Base-by-base conservation (phyloP, 2,888 invertebrate genomes). In the Antheraea yamamai region DNA sequence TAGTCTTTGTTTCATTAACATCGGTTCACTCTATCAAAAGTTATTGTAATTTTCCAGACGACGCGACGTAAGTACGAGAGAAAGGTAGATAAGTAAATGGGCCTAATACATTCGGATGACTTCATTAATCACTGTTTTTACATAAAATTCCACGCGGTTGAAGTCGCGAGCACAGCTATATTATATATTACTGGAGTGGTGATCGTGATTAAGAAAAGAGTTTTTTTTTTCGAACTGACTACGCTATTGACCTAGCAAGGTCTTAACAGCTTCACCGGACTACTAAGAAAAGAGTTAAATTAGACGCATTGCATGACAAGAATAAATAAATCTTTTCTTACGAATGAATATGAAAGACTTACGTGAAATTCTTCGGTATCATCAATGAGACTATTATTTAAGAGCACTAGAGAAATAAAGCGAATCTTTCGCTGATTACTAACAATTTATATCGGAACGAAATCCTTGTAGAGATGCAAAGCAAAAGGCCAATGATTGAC, bases 371-470 rank as follows among this genome's bases (percentile, higher is more conserved):
- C 10, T 39, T 39, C 20, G 10, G 39, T n/a, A 39, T 39, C 70
- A 39, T 39, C 70, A 70, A 39, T 70, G 39, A 8, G 70, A 20
- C 70, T 70, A 70, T 70, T 70, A n/a, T 70, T n/a, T n/a, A 70
- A 70, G 39, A 70, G 39, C 23, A 70, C 70, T 70, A 70, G 4
- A 39, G 10, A n/a, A 39, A 35, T n/a, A 39, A 70, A 39, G 20
- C 39, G 20, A 70, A n/a, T 39, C 12, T 8, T 70, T 35, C 70
- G 20, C 20, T 70, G 35, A 70, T 70, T 39, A 39, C 70, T n/a
- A 70, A 39, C 70, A 70, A 70, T 70, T 70, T 70, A 70, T 70
- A 70, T 70, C 39, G 20, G 12, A 12, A 18, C 20, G 3, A 70
- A 70, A 70, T 30, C 70, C 70, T 70, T 70, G 70, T 70, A 70